Percentiles rank a stretch among this genome's conserved stretches.
These are phyloP conservation scores for Cerastis rubricosa DNA, from an alignment of 2,888 invertebrate genomes.

Conservation along the genomic window DNA sequence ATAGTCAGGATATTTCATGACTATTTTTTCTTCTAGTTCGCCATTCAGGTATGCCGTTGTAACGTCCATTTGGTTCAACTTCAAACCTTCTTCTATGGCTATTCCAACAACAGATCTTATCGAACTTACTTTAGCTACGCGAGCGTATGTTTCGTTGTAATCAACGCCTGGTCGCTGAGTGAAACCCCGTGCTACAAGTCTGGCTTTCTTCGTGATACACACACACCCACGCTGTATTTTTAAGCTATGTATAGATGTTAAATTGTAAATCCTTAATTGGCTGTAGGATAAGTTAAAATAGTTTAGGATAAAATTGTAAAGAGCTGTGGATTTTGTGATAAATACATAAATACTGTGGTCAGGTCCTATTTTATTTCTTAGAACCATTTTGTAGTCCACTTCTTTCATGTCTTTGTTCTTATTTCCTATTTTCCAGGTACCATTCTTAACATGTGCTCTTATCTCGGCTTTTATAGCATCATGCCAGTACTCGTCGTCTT, in stretches of 20 bases:
- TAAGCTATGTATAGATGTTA: too few relatives aligned
- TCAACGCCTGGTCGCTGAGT: background rate
- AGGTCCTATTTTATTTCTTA: slow-evolving; percentile 1
- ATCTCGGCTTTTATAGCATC: background rate
- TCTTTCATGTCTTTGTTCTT: too few relatives aligned
- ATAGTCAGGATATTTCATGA: background rate
- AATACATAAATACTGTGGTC: too few relatives aligned
- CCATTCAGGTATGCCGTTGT: too few relatives aligned
- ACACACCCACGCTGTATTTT: too few relatives aligned
- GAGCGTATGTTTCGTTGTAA: background rate
- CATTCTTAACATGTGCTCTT: background rate
- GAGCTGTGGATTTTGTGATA: too few relatives aligned
- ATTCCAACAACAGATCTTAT: slow-evolving; percentile 4
- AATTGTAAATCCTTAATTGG: too few relatives aligned
- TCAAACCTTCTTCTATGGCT: too few relatives aligned
- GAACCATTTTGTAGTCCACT: background rate
- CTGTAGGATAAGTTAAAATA: too few relatives aligned
- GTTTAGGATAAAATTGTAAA: too few relatives aligned
- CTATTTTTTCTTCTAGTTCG: background rate
- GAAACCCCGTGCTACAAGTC: background rate
- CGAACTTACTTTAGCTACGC: background rate
- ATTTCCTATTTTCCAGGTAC: background rate
- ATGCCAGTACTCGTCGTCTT: background rate
- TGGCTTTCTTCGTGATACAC: slow-evolving; percentile 8
- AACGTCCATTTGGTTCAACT: background rate